Base-by-base conservation (phyloP, 2,888 invertebrate genomes). In the Lysandra coridon region DNA sequence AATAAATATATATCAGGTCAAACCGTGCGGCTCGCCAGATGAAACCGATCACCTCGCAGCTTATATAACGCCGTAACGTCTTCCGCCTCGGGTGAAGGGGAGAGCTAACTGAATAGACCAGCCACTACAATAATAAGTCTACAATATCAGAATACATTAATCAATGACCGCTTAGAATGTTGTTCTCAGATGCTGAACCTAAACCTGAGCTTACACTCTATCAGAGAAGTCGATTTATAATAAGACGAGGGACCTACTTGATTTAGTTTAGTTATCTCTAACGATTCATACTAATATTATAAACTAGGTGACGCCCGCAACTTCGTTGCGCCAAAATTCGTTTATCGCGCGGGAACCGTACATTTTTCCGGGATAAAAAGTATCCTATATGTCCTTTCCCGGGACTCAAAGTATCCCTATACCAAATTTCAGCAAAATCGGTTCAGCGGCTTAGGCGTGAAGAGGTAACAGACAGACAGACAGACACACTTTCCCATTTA, bases 21-120 rank as follows among this genome's bases (percentile, higher is more conserved):
- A 4, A 1, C 7, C 30, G 30, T 30, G 64, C 64, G n/a, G 23
- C 64, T 23, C 30, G 64, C 64, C 64, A 64, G 30, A 64, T 30
- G 3, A 64, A 64, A 30, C 64, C 64, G 30, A 64, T 64, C 64
- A 12, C 12, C 7, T 57, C 17, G 4, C 49, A 10, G 49, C 14
- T 64, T 64, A 64, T 23, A 64, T 30, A 64, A 64, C 30, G 0
- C 64, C 23, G 64, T 23, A 64, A 10, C 64, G 64, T 64, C 64
- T 64, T 64, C 64, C 64, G 64, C 64, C 12, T 64, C 64, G 30
- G 23, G 62, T 64, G 64, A 64, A 30, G 30, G 64, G 30, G 64
- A 57, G 14, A 57, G 14, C 57, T 57, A 4, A 1, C 57, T 3
- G 57, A 57, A 57, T 57, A 57, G 5, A 57, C 57, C 57, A 0